Evolutionary conservation across 2,888 invertebrate genomes (phyloP).

Genomic region (Dryadula phaetusa): DNA sequence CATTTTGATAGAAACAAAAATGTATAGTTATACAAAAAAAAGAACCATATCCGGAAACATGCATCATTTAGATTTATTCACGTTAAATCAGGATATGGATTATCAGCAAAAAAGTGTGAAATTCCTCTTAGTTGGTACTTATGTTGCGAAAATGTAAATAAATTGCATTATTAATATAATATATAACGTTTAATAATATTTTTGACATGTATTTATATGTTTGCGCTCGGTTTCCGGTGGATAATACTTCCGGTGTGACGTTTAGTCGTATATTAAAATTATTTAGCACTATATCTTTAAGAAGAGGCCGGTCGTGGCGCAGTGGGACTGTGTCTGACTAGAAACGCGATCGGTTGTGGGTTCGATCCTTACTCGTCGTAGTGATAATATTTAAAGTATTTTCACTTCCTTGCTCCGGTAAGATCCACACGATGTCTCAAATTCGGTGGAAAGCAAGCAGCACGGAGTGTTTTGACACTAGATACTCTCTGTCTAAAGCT

Average conservation of each 20-base stretch:
- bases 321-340: too few relatives aligned
- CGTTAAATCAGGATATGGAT: background rate
- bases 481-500: too few relatives aligned
- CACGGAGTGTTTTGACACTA: too few relatives aligned
- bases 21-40: background rate
- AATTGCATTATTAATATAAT: background rate
- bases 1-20: background rate
- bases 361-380: too few relatives aligned
- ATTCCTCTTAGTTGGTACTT: background rate
- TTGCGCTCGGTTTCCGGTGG: slow-evolving; percentile 9
- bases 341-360: too few relatives aligned
- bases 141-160: background rate
- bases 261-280: background rate
- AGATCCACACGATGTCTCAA: too few relatives aligned
- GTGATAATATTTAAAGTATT: too few relatives aligned
- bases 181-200: background rate
- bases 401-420: too few relatives aligned
- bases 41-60: background rate
- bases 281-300: background rate
- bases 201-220: slow-evolving; percentile 2
- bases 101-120: background rate
- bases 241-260: slow-evolving; percentile 2
- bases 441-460: too few relatives aligned
- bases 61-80: background rate
- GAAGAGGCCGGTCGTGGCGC: too few relatives aligned